Conservation (phyloP, 2,888 invertebrate species). For the Cremastinae sp. region DNA sequence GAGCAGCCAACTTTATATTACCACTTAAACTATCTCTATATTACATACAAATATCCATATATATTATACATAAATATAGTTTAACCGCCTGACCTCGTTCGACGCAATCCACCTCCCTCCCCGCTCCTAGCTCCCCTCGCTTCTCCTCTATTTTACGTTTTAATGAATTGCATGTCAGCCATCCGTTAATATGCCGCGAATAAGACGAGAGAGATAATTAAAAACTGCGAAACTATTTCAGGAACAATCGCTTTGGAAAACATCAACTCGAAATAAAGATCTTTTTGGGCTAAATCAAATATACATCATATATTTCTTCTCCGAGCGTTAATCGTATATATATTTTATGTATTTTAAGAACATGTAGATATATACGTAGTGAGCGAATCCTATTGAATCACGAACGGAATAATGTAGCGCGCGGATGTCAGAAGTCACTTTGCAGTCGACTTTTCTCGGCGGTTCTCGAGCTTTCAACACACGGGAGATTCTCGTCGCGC, state of each 20-base stretch:
- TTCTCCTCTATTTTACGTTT: conserved; percentile 50
- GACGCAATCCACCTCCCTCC: conserved; percentile 36
- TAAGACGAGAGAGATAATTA: conserved; percentile 27
- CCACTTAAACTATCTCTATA: conserved; percentile 7
- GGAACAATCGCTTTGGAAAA: not conserved
- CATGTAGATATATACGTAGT: no score
- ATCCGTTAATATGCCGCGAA: conserved; percentile 22
- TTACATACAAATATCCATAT: conserved; percentile 8
- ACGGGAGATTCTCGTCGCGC: no score
- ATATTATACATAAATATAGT: conserved; percentile 12
- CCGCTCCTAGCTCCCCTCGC: not conserved
- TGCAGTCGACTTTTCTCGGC: no score
- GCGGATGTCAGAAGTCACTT: no score
- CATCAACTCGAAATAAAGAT: not conserved
- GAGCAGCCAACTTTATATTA: conserved; percentile 22
- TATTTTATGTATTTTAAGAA: no score
- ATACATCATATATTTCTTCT: no score
- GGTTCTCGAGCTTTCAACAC: no score
- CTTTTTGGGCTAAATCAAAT: no score
- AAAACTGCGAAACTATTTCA: conserved; percentile 2
- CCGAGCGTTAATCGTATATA: no score
- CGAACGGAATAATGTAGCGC: no score
- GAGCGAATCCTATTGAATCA: no score
- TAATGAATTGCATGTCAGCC: conserved; percentile 49
- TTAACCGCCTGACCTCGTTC: conserved; percentile 53